Percentiles rank a stretch among this genome's conserved stretches.
These are phyloP conservation scores for Gobius niger DNA, from an alignment of 2,113 vertebrate genomes.

Conservation along the genomic window DNA sequence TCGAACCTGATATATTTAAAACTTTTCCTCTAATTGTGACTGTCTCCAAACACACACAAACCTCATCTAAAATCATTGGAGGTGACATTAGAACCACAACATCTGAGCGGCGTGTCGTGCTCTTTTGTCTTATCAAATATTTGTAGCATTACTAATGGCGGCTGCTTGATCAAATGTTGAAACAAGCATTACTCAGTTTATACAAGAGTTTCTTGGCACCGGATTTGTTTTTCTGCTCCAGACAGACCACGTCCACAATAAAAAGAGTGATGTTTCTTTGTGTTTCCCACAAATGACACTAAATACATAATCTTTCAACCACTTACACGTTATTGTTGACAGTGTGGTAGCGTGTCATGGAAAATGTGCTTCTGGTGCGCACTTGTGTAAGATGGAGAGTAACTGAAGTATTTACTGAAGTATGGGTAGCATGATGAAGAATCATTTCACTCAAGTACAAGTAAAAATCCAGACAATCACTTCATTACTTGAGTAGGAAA, in stretches of 20 bases:
- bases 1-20: background rate
- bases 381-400: background rate
- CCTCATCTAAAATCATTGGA: slow-evolving; percentile 19
- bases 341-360: background rate
- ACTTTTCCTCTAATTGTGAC: background rate
- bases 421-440: too few relatives aligned
- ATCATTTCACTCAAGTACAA: too few relatives aligned
- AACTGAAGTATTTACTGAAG: too few relatives aligned
- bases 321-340: background rate
- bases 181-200: slow-evolving; percentile 22
- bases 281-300: slow-evolving; percentile 7
- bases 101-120: slow-evolving; percentile 1
- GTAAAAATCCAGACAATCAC: too few relatives aligned
- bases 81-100: slow-evolving; percentile 21
- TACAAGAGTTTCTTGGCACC: slow-evolving; percentile 12
- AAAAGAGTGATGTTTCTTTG: background rate
- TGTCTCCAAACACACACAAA: background rate
- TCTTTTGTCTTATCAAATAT: slow-evolving; percentile 27
- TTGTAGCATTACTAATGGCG: slow-evolving; percentile 19
- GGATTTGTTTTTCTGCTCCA: background rate
- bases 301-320: background rate
- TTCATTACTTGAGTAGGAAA: too few relatives aligned
- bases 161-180: slow-evolving; percentile 22
- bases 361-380: background rate
- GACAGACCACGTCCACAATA: background rate